Evolutionary conservation across 1,140 invertebrate genomes (phyloP).

Genomic region (Scaptomyza hsui): DNA sequence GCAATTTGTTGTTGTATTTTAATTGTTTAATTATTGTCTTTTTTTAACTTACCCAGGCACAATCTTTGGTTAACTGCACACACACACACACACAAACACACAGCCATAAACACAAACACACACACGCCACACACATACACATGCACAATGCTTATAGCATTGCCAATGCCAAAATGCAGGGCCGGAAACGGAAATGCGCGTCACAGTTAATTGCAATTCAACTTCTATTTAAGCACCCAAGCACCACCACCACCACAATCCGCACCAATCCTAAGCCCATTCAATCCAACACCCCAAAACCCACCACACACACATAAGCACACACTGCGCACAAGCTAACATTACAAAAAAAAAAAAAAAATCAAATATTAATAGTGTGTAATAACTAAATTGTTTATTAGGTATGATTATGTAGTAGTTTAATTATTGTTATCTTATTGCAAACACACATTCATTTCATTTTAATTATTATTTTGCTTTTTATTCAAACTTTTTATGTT

Average conservation of each 20-base stretch:
- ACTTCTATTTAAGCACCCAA: slow-evolving; percentile 13
- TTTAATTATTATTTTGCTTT: slow-evolving; percentile 29
- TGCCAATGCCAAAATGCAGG: slow-evolving; percentile 42
- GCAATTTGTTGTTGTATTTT: slow-evolving; percentile 46
- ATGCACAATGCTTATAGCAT: slow-evolving; percentile 16
- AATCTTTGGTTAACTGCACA: slow-evolving; percentile 69
- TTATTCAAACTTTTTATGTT: slow-evolving; percentile 33
- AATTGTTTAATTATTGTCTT: slow-evolving; percentile 65
- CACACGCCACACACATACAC: slow-evolving; percentile 32
- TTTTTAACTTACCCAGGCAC: slow-evolving; percentile 58
- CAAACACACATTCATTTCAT: slow-evolving; percentile 29
- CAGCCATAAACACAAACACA: slow-evolving; percentile 28
- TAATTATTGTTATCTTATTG: slow-evolving; percentile 64
- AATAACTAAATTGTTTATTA: slow-evolving; percentile 41
- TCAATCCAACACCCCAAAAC: slow-evolving; percentile 2
- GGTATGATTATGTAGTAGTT: slow-evolving; percentile 63
- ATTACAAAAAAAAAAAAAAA: slow-evolving; percentile 6
- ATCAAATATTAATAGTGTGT: slow-evolving; percentile 17
- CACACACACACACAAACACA: slow-evolving; percentile 28
- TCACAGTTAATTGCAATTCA: slow-evolving; percentile 58
- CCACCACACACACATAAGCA: slow-evolving; percentile 14
- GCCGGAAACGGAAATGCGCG: slow-evolving; percentile 77
- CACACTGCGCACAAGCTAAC: slow-evolving; percentile 20
- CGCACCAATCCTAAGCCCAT: slow-evolving; percentile 9
- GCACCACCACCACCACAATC: not conserved